A percentile compares a stretch with the other conserved stretches of the same genome.
Conservation (phyloP, 2,888 invertebrate genomes). For the Chloromyia formosa region DNA sequence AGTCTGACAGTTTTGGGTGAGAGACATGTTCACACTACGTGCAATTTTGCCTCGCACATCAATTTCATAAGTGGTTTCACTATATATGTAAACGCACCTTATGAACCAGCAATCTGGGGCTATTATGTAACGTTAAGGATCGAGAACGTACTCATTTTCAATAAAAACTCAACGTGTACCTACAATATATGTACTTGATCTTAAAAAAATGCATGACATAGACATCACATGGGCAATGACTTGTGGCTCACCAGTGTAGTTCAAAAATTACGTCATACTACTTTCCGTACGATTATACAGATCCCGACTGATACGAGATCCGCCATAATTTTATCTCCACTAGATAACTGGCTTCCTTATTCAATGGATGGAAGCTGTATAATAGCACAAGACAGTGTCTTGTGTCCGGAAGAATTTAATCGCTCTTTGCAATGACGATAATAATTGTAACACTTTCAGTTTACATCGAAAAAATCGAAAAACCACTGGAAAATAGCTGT, state of each 20-base stretch:
- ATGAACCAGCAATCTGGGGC: too few relatives aligned
- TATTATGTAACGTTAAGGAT: too few relatives aligned
- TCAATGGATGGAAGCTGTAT: constrained; percentile 27
- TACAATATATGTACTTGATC: too few relatives aligned
- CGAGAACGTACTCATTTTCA: too few relatives aligned
- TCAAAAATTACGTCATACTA: background rate
- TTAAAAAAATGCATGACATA: too few relatives aligned
- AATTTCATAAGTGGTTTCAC: too few relatives aligned
- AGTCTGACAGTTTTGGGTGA: too few relatives aligned
- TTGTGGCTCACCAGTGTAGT: background rate
- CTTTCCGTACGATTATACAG: constrained; percentile 22
- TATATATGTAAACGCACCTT: too few relatives aligned
- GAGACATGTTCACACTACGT: too few relatives aligned
- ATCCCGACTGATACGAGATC: constrained; percentile 24
- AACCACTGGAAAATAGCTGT: constrained; percentile 3
- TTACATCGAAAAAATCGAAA: background rate
- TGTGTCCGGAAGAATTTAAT: constrained; percentile 39
- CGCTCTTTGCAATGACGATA: background rate
- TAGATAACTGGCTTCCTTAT: constrained; percentile 36
- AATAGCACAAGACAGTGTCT: constrained; percentile 18
- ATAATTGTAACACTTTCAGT: constrained; percentile 26
- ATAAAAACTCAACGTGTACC: too few relatives aligned
- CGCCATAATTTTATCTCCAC: constrained; percentile 41
- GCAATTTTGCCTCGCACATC: too few relatives aligned
- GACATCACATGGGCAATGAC: too few relatives aligned